Percentiles rank a stretch among this genome's conserved stretches.
phyloP scores from a whole-genome alignment of 2,797 vertebrate genomes.

The Tarsius wallacei region DNA sequence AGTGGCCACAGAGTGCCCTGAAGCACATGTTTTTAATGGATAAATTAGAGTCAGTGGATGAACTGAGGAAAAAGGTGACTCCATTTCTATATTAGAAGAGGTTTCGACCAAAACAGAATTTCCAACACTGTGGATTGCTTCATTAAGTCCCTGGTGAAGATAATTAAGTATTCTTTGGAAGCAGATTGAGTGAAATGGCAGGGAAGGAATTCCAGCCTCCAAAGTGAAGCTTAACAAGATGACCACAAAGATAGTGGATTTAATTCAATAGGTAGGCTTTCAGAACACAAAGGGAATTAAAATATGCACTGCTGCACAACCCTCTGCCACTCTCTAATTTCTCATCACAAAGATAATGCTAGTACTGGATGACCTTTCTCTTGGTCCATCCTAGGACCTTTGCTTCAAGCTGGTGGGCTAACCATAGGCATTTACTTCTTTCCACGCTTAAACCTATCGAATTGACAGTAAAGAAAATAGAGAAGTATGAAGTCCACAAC shows the following conservation, averaged over 20 bases:
- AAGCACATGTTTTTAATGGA: neutral
- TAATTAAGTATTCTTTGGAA: neutral
- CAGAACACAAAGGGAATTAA: neutral
- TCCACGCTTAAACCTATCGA: neutral
- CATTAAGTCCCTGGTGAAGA: neutral
- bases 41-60: conserved; percentile 32
- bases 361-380: neutral
- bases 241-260: neutral
- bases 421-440: neutral
- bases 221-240: conserved; percentile 14
- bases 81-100: neutral
- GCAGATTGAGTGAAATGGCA: neutral
- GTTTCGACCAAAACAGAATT: neutral
- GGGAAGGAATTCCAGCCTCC: neutral
- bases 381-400: neutral
- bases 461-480: neutral
- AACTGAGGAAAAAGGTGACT: conserved; percentile 42
- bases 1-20: neutral
- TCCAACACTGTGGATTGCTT: neutral
- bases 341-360: neutral
- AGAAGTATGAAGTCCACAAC: neutral
- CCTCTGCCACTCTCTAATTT: neutral
- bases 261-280: neutral
- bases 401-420: neutral
- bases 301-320: neutral